Percentiles rank a stretch among this genome's conserved stretches.
Evolutionary conservation across 2,113 vertebrate species (phyloP).

Genomic region (Xiphias gladius): DNA sequence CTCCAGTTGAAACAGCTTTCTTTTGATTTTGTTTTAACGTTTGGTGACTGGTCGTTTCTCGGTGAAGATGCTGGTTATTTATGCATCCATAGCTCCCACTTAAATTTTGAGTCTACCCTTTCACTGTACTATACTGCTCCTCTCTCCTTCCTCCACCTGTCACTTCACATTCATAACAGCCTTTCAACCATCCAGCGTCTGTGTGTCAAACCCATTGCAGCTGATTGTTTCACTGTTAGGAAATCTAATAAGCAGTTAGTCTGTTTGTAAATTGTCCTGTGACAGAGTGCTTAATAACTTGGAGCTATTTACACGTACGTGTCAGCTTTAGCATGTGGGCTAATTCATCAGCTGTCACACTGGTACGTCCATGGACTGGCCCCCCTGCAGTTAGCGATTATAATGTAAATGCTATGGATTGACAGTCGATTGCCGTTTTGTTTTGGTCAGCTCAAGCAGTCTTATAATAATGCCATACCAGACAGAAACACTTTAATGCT

Average conservation of each 20-base stretch:
- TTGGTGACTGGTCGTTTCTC: background rate
- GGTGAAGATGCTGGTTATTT: background rate
- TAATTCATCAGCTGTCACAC: slow-evolving; percentile 70
- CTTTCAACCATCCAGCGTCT: slow-evolving; percentile 1
- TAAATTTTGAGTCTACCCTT: background rate
- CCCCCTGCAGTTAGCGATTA: slow-evolving; percentile 49
- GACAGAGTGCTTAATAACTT: slow-evolving; percentile 56
- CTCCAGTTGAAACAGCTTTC: background rate
- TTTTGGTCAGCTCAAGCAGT: slow-evolving; percentile 41
- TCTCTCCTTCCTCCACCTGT: background rate
- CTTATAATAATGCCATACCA: slow-evolving; percentile 9
- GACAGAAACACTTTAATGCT: slow-evolving; percentile 11
- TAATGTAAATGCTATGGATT: slow-evolving; percentile 63
- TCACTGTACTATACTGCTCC: background rate
- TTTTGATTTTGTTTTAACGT: background rate
- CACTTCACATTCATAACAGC: background rate
- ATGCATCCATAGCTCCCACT: background rate
- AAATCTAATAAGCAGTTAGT: slow-evolving; percentile 53
- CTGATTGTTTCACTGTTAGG: slow-evolving; percentile 34
- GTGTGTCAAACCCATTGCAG: slow-evolving; percentile 6
- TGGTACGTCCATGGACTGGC: slow-evolving; percentile 18
- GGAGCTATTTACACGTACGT: slow-evolving; percentile 51
- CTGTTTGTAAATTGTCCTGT: slow-evolving; percentile 57
- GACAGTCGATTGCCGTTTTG: slow-evolving; percentile 49
- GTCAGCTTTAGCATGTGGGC: slow-evolving; percentile 62